A percentile compares a stretch with the other conserved stretches of the same genome.
Evolutionary conservation across 2,797 vertebrate species (phyloP).

Genomic region (Miichthys miiuy): DNA sequence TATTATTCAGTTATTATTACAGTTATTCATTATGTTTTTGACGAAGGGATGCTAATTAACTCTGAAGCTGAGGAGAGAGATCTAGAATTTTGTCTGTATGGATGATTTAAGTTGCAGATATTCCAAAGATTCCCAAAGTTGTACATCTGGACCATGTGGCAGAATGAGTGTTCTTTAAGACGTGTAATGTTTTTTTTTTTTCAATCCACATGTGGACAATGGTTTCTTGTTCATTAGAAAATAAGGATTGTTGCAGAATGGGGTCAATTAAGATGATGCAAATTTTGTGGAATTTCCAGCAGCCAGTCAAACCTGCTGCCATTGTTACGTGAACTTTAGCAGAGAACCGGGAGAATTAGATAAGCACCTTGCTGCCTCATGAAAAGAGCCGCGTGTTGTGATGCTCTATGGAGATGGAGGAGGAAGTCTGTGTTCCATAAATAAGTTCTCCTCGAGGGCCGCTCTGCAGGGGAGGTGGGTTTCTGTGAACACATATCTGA

Average conservation of each 20-base stretch:
- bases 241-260: not conserved
- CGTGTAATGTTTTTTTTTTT: too few species aligned
- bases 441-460: constrained; percentile 47
- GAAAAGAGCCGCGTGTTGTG: not conserved
- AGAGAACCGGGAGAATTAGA: not conserved
- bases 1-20: not conserved
- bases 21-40: too few species aligned
- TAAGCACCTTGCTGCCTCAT: not conserved
- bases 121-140: not conserved
- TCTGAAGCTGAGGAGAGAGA: too few species aligned
- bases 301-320: not conserved
- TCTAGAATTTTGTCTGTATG: too few species aligned
- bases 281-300: not conserved
- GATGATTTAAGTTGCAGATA: not conserved
- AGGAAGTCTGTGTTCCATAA: constrained; percentile 39
- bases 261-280: not conserved
- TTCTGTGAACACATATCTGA: constrained; percentile 55
- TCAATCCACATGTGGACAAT: too few species aligned
- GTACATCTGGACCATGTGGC: too few species aligned
- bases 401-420: constrained; percentile 35
- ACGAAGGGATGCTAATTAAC: not conserved
- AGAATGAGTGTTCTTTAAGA: too few species aligned
- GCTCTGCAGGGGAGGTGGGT: constrained; percentile 57
- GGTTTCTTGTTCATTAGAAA: not conserved
- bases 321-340: constrained; percentile 15